Percentiles rank a stretch among this genome's conserved stretches.
Evolutionary conservation across 2,797 vertebrate species (phyloP).

Genomic region (Erethizon dorsatum): DNA sequence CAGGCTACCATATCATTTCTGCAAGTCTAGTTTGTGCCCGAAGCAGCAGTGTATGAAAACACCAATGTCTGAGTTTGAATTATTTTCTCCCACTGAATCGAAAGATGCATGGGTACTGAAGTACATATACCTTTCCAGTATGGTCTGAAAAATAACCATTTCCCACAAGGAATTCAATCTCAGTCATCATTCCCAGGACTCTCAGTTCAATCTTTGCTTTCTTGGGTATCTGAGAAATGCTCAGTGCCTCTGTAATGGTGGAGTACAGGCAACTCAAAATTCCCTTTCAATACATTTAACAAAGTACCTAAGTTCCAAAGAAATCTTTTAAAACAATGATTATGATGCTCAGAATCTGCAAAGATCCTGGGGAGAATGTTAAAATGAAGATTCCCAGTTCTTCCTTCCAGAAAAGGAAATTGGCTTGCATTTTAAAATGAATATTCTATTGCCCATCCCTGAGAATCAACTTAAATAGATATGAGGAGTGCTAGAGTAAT

Average conservation of each 20-base stretch:
- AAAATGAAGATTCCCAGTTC: not conserved
- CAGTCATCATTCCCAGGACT: not conserved
- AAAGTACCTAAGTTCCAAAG: not conserved
- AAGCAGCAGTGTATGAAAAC: not conserved
- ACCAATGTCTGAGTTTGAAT: not conserved
- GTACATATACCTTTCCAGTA: not conserved
- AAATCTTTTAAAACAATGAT: not conserved
- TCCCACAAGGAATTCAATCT: not conserved
- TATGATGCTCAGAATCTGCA: not conserved
- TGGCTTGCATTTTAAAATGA: not conserved
- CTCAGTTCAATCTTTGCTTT: not conserved
- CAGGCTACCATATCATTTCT: not conserved
- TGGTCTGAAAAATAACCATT: not conserved
- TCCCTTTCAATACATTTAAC: not conserved
- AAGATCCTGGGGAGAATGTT: not conserved
- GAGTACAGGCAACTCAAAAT: not conserved
- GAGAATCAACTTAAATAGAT: not conserved
- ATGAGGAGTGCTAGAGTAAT: not conserved
- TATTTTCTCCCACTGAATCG: not conserved
- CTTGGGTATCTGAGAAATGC: conserved; percentile 9
- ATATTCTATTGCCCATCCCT: not conserved
- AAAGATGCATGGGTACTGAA: not conserved
- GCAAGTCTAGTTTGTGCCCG: not conserved
- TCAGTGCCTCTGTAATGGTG: not conserved
- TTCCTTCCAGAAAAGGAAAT: not conserved